Conservation (phyloP, 2,113 vertebrate species). For the Climacteris rufus region DNA sequence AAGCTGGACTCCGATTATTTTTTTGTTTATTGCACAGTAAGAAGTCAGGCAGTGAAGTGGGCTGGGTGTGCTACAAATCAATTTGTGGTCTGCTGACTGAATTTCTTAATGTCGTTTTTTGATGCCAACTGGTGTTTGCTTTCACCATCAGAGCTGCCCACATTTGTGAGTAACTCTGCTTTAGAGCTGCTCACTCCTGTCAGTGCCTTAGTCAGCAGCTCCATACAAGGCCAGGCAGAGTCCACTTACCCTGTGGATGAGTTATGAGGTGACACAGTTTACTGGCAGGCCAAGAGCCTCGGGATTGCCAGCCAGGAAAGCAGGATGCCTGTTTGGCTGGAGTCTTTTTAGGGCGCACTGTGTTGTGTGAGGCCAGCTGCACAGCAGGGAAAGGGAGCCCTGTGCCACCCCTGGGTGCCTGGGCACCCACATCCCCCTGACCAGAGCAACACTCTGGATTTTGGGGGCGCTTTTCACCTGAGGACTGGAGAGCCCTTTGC, state of each 20-base stretch:
- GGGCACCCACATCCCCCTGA: accelerated
- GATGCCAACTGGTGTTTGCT: background rate
- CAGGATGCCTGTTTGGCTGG: background rate
- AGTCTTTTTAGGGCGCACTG: background rate
- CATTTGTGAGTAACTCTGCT: background rate
- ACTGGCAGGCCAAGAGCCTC: background rate
- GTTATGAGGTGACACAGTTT: background rate
- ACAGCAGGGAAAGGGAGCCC: background rate
- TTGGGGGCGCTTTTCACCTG: background rate
- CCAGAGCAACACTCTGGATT: background rate
- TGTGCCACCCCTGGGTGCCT: background rate
- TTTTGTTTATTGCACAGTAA: background rate
- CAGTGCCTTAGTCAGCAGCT: background rate
- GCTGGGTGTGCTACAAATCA: background rate
- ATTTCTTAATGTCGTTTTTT: background rate
- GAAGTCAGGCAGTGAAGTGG: background rate
- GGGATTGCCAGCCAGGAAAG: accelerated
- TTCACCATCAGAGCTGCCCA: background rate
- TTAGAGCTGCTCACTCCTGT: background rate
- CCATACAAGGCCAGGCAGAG: background rate
- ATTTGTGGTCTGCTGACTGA: background rate
- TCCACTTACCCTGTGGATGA: background rate
- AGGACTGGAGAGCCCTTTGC: background rate
- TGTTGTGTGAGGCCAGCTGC: background rate
- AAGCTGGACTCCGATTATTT: background rate